Conservation (phyloP, 2,888 invertebrate genomes). For the Muscina levida region DNA sequence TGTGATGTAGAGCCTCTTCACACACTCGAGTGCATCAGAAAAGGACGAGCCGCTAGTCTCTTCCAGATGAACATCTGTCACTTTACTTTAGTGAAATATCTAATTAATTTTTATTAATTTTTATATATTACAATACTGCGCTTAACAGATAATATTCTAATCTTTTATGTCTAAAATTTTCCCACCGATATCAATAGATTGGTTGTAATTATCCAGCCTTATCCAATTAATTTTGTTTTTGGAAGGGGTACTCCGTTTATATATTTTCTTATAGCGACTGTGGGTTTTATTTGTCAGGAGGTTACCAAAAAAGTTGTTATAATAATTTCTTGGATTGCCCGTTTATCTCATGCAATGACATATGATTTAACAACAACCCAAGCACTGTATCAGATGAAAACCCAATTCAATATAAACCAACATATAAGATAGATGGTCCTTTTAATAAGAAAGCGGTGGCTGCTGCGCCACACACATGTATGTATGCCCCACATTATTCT, state of each 20-base stretch:
- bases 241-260: not conserved
- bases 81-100: too few relatives aligned
- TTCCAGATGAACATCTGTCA: too few relatives aligned
- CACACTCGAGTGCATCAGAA: too few relatives aligned
- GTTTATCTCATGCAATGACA: constrained; percentile 51
- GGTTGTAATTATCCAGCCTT: not conserved
- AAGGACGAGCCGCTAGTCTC: too few relatives aligned
- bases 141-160: too few relatives aligned
- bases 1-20: too few relatives aligned
- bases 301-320: constrained; percentile 31
- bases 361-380: constrained; percentile 29
- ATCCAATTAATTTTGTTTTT: constrained; percentile 1
- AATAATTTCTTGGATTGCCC: constrained; percentile 54
- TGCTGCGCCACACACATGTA: not conserved
- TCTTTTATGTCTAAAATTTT: not conserved
- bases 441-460: constrained; percentile 18
- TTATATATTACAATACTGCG: too few relatives aligned
- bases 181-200: not conserved
- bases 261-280: too few relatives aligned
- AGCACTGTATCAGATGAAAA: constrained; percentile 21
- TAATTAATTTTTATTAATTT: too few relatives aligned
- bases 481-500: too few relatives aligned
- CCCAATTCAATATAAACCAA: constrained; percentile 60
- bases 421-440: constrained; percentile 42
- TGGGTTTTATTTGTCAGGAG: constrained; percentile 2